phyloP scores from a whole-genome alignment of 2,113 vertebrate species.

The Hyperopisus bebe region DNA sequence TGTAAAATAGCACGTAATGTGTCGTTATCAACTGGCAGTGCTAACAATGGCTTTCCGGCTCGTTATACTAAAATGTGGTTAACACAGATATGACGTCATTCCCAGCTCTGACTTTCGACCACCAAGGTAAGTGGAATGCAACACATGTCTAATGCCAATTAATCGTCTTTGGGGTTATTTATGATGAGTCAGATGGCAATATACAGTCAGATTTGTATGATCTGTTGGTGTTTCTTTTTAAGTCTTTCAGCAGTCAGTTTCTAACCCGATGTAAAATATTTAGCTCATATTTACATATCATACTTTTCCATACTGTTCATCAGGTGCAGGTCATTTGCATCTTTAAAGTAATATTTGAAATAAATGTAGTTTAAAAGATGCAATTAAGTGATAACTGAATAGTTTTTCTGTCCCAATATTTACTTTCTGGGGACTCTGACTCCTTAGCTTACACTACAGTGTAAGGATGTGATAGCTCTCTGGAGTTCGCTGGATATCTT shows the following conservation, averaged over 20 bases:
- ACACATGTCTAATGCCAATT: not conserved
- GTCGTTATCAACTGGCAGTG: not conserved
- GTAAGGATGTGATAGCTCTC: not conserved
- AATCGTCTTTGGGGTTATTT: not conserved
- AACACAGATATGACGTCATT: not conserved
- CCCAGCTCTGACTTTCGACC: not conserved
- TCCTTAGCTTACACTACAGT: not conserved
- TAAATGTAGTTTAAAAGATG: not conserved
- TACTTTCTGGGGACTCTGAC: not conserved
- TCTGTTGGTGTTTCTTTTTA: not conserved
- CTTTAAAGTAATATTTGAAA: not conserved
- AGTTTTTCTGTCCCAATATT: not conserved
- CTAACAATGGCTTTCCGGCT: not conserved
- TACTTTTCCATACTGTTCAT: not conserved
- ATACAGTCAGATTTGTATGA: not conserved
- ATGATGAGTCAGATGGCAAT: not conserved
- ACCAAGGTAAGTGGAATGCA: not conserved
- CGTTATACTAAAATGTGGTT: not conserved
- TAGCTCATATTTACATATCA: not conserved
- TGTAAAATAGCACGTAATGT: not conserved
- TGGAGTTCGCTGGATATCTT: not conserved
- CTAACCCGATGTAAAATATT: not conserved
- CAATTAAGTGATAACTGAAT: not conserved
- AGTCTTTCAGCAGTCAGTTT: not conserved
- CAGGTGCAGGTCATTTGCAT: not conserved